Conservation (phyloP, 2,797 vertebrate species). For the Hipposideros larvatus region DNA sequence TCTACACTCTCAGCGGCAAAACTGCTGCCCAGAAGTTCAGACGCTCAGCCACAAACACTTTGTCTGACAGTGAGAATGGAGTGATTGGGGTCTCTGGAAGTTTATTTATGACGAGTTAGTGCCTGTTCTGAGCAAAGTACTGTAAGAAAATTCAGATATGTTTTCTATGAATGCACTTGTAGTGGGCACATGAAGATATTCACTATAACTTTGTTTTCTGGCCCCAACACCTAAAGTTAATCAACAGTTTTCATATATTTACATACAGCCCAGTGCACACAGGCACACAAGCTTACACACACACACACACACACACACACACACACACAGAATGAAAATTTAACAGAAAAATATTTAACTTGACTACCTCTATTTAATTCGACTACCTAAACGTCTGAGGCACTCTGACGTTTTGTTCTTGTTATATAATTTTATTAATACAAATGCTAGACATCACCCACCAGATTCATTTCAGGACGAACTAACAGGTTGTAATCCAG, state of each 20-base stretch:
- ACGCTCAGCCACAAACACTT: background rate
- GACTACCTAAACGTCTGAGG: background rate
- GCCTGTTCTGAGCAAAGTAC: background rate
- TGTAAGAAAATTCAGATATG: background rate
- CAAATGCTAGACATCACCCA: background rate
- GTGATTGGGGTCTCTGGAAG: background rate
- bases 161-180: background rate
- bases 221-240: background rate
- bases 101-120: background rate
- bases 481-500: background rate
- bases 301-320: background rate
- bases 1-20: background rate
- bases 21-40: background rate
- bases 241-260: background rate
- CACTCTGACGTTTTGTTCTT: background rate
- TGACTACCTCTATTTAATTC: background rate
- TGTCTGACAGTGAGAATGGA: background rate
- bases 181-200: background rate
- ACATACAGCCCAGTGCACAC: background rate
- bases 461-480: background rate
- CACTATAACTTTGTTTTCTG: background rate
- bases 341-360: background rate
- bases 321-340: background rate
- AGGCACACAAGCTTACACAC: rapidly evolving
- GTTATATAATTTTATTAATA: background rate